These are phyloP conservation scores for Sciurus vulgaris DNA, from an alignment of 2,797 vertebrate species.

Conservation along the genomic window DNA sequence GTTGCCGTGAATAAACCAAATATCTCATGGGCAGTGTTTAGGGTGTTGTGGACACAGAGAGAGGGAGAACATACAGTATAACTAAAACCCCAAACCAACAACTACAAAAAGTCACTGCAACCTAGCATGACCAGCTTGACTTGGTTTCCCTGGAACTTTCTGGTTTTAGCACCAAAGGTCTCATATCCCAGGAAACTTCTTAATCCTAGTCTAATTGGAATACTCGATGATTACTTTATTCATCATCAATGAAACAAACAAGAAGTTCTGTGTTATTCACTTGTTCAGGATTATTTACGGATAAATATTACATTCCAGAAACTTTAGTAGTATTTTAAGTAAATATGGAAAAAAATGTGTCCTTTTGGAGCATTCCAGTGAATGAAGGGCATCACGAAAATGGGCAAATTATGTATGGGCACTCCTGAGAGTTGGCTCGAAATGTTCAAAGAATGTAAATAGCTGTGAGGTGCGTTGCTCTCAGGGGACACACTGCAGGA, in stretches of 20 bases:
- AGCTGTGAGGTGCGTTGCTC: background rate
- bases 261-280: background rate
- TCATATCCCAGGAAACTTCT: background rate
- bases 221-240: background rate
- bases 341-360: background rate
- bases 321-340: background rate
- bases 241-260: background rate
- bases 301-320: background rate
- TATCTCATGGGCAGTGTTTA: background rate
- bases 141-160: background rate
- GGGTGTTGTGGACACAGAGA: background rate
- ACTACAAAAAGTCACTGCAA: background rate
- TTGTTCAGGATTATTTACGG: conserved; percentile 4
- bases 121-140: background rate
- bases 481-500: background rate
- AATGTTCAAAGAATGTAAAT: background rate
- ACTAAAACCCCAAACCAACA: background rate
- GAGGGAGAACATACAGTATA: background rate
- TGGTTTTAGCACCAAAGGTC: background rate
- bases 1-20: background rate
- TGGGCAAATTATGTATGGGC: background rate
- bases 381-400: conserved; percentile 11
- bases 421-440: background rate
- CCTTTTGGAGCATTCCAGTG: background rate
- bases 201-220: background rate